A percentile compares a stretch with the other conserved stretches of the same genome.
Evolutionary conservation across 2,888 invertebrate species (phyloP).

Genomic region (Erebia aethiops): DNA sequence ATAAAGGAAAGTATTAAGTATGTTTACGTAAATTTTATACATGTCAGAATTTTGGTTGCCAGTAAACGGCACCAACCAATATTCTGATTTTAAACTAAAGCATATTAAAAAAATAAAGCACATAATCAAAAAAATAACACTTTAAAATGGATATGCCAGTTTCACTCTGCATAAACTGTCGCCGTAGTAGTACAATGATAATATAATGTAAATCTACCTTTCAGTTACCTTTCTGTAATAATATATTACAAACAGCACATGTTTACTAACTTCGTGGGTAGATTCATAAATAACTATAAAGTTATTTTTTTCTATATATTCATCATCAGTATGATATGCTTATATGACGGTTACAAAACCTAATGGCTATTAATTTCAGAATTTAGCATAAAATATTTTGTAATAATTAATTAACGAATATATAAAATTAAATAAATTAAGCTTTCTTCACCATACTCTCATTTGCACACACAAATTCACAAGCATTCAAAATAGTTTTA

Average conservation of each 20-base stretch:
- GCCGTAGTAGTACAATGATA: background rate
- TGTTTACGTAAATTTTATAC: constrained; percentile 13
- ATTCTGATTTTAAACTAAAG: constrained; percentile 32
- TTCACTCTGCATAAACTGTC: background rate
- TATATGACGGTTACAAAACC: background rate
- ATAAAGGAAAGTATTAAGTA: constrained; percentile 62
- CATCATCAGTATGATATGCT: background rate
- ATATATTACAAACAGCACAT: no score
- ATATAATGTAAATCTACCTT: background rate
- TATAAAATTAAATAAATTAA: constrained; percentile 3
- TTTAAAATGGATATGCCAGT: background rate
- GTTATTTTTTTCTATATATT: background rate
- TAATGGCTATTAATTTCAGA: background rate
- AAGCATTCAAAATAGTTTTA: constrained; percentile 1
- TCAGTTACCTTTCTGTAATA: background rate
- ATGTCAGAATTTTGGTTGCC: constrained; percentile 37
- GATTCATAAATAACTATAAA: background rate
- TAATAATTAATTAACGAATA: constrained; percentile 7
- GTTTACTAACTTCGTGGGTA: background rate
- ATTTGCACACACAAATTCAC: constrained; percentile 12
- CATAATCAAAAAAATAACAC: constrained; percentile 10
- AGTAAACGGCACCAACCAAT: constrained; percentile 22
- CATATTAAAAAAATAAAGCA: constrained; percentile 14
- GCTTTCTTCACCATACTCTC: constrained; percentile 5
- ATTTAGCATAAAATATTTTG: background rate